A percentile compares a stretch with the other conserved stretches of the same genome.
phyloP scores from a whole-genome alignment of 2,113 vertebrate genomes.

The Oreamnos americanus region DNA sequence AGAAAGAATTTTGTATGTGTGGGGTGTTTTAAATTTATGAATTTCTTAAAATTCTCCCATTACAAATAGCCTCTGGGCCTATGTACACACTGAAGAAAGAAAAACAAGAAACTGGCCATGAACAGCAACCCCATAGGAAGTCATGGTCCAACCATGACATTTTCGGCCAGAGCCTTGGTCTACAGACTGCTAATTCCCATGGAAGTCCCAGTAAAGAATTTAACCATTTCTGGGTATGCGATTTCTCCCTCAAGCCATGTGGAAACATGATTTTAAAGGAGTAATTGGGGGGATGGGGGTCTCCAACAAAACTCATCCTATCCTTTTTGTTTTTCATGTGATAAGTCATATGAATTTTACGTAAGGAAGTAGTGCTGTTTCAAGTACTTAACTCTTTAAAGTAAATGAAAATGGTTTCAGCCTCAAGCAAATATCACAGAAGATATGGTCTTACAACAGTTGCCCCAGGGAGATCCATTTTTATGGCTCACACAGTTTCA shows the following conservation, averaged over 20 bases:
- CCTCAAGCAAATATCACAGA: background rate
- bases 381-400: conserved; percentile 44
- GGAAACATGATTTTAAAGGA: conserved; percentile 53
- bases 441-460: background rate
- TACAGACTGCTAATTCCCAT: conserved; percentile 39
- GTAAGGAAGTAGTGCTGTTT: conserved; percentile 48
- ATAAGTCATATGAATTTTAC: conserved; percentile 62
- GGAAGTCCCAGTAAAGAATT: conserved; percentile 43
- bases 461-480: background rate
- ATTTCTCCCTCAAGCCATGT: background rate
- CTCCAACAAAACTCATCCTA: conserved; percentile 57
- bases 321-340: conserved; percentile 47
- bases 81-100: conserved; percentile 52
- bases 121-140: conserved; percentile 36
- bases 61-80: conserved; percentile 60
- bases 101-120: conserved; percentile 55
- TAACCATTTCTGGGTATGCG: conserved; percentile 10
- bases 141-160: conserved; percentile 33
- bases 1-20: conserved; percentile 55
- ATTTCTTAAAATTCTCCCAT: conserved; percentile 70
- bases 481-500: background rate
- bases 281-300: background rate
- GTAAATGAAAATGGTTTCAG: background rate
- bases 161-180: conserved; percentile 28
- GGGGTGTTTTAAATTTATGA: conserved; percentile 67